Conservation (phyloP, 2,888 invertebrate species). For the Oscheius sp. region DNA sequence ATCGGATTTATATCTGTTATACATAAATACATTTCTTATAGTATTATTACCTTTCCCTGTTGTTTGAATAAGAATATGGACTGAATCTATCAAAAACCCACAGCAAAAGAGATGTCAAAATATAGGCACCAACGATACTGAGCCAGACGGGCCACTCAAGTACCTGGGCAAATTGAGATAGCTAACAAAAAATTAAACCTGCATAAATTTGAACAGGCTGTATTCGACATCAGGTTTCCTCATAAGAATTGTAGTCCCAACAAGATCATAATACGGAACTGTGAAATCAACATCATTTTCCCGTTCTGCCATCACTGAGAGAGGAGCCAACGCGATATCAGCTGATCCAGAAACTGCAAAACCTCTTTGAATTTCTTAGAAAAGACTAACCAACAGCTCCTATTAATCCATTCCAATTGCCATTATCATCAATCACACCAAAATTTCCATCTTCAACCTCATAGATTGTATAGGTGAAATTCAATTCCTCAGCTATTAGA, state of each 20-base stretch:
- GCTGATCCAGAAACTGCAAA: slow-evolving; percentile 74
- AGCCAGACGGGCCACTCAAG: slow-evolving; percentile 95
- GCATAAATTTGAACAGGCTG: slow-evolving; percentile 93
- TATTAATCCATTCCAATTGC: slow-evolving; percentile 84
- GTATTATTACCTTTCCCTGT: slow-evolving; percentile 71
- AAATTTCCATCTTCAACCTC: slow-evolving; percentile 81
- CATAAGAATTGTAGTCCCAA: slow-evolving; percentile 95
- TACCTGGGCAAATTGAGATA: slow-evolving; percentile 45
- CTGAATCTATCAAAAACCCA: slow-evolving; percentile 97
- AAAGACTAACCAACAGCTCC: slow-evolving; percentile 71
- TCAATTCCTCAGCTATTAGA: slow-evolving; percentile 82
- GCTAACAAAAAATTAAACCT: slow-evolving; percentile 77
- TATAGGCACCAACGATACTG: slow-evolving; percentile 91
- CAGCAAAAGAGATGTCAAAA: slow-evolving; percentile 91
- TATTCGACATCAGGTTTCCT: slow-evolving; percentile 86
- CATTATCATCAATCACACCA: slow-evolving; percentile 87
- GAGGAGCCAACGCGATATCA: slow-evolving; percentile 89
- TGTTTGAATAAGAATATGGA: slow-evolving; percentile 93
- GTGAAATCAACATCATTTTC: slow-evolving; percentile 97
- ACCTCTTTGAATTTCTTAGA: not conserved
- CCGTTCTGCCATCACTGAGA: slow-evolving; percentile 95
- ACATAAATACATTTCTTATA: not conserved
- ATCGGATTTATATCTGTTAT: slow-evolving; percentile 76
- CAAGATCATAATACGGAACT: slow-evolving; percentile 93
- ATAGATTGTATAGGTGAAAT: slow-evolving; percentile 88